These are phyloP conservation scores for Galaxias olidus DNA, from an alignment of 2,797 vertebrate genomes.

Conservation along the genomic window DNA sequence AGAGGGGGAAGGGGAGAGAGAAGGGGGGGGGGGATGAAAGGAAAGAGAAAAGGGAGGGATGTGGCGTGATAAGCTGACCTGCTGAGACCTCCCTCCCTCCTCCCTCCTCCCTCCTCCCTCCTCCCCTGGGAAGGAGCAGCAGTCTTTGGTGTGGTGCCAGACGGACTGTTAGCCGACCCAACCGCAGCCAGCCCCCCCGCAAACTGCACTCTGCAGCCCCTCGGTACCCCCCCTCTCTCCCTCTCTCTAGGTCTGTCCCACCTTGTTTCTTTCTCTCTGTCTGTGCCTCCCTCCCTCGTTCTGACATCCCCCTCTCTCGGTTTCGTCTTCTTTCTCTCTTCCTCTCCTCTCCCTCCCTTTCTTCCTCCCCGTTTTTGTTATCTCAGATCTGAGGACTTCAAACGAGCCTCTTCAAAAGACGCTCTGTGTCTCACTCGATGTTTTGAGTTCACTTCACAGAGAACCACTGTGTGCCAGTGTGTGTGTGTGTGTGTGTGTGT, in stretches of 20 bases:
- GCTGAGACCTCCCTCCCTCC: constrained; percentile 5
- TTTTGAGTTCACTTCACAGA: constrained; percentile 9
- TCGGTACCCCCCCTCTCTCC: too few relatives aligned
- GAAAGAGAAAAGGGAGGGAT: constrained; percentile 9
- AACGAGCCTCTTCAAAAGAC: constrained; percentile 27
- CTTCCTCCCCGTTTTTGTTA: constrained; percentile 23
- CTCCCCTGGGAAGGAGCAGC: not conserved
- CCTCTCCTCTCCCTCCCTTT: constrained; percentile 5
- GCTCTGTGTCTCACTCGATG: constrained; percentile 27
- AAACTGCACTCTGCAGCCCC: too few relatives aligned
- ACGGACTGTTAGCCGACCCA: not conserved
- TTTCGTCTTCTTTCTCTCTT: constrained; percentile 12
- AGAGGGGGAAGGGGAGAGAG: constrained; percentile 4
- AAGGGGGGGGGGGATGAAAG: constrained; percentile 1
- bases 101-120: constrained; percentile 8
- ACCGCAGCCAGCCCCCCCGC: too few relatives aligned
- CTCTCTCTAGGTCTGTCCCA: not conserved
- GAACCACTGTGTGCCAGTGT: constrained; percentile 2
- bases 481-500: constrained; percentile 14
- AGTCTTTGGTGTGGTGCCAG: constrained; percentile 7
- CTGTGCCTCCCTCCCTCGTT: not conserved
- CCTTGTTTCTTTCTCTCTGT: too few relatives aligned
- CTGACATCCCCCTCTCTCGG: constrained; percentile 12
- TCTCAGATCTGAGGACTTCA: constrained; percentile 42
- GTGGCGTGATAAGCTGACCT: constrained; percentile 19